Conservation (phyloP, 2,888 invertebrate genomes). For the Eumerus sabulonum region DNA sequence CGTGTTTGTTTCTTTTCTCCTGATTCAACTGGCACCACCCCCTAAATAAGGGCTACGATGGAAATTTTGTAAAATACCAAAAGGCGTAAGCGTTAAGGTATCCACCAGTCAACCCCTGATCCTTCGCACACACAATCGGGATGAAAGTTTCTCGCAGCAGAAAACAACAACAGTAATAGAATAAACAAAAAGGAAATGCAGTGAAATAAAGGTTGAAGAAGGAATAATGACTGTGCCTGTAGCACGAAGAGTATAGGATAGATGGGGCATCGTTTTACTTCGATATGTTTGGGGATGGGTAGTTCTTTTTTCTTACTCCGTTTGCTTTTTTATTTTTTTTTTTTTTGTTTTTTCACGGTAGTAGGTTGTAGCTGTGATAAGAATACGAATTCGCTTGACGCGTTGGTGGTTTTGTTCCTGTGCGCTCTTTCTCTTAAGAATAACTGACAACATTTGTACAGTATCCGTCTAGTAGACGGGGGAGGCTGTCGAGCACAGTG, state of each 20-base stretch:
- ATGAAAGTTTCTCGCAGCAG: conserved; percentile 51
- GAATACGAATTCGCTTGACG: conserved; percentile 53
- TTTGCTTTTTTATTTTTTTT: too few relatives aligned
- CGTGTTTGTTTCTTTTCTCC: conserved; percentile 4
- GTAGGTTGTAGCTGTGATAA: conserved; percentile 46
- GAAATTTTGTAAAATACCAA: conserved; percentile 50
- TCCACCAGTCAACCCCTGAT: conserved; percentile 2
- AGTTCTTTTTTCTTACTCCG: conserved; percentile 15
- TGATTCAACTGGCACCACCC: conserved; percentile 36
- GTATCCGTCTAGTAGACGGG: conserved; percentile 5
- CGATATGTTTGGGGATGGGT: conserved; percentile 1
- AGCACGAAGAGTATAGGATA: conserved; percentile 30
- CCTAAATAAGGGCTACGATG: conserved; percentile 32
- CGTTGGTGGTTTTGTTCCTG: conserved; percentile 39
- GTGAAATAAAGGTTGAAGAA: conserved; percentile 34
- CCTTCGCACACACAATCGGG: conserved; percentile 16
- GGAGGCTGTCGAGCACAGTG: conserved; percentile 18
- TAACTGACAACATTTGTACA: conserved; percentile 36
- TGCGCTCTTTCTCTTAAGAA: conserved; percentile 21
- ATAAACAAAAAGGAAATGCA: conserved; percentile 58
- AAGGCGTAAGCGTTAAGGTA: conserved; percentile 55
- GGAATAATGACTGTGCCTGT: conserved; percentile 24
- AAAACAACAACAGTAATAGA: conserved; percentile 53
- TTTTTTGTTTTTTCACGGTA: conserved; percentile 2
- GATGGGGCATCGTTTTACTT: conserved; percentile 55